A percentile compares a stretch with the other conserved stretches of the same genome.
phyloP scores from a whole-genome alignment of 2,888 invertebrate genomes.

The Drosophila hamatofila region DNA sequence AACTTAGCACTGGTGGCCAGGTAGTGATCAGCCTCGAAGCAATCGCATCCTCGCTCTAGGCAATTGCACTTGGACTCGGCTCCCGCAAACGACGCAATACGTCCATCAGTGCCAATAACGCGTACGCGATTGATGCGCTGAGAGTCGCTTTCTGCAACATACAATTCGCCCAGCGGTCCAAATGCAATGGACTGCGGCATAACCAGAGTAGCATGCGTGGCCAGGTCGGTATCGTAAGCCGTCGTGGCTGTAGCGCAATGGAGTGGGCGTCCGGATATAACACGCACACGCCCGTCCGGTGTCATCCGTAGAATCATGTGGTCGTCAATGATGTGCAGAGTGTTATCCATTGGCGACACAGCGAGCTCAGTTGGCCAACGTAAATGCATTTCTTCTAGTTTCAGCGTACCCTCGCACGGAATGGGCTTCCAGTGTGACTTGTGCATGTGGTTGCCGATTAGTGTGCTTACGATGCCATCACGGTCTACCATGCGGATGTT shows the following conservation, averaged over 20 bases:
- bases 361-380: slow-evolving; percentile 98
- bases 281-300: slow-evolving; percentile 95
- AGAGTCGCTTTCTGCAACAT: slow-evolving; percentile 97
- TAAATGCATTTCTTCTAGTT: slow-evolving; percentile 96
- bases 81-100: slow-evolving; percentile 96
- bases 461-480: slow-evolving; percentile 96
- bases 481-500: slow-evolving; percentile 97
- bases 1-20: slow-evolving; percentile 97
- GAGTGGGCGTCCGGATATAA: slow-evolving; percentile 96
- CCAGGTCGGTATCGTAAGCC: slow-evolving; percentile 93
- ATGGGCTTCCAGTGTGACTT: slow-evolving; percentile 97
- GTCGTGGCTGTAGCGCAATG: slow-evolving; percentile 95
- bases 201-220: slow-evolving; percentile 95
- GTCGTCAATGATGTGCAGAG: slow-evolving; percentile 97
- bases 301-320: slow-evolving; percentile 97
- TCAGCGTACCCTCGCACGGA: slow-evolving; percentile 95
- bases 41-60: slow-evolving; percentile 95
- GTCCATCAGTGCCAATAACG: slow-evolving; percentile 96
- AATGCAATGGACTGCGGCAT: slow-evolving; percentile 98
- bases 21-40: slow-evolving; percentile 96
- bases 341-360: slow-evolving; percentile 97
- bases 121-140: slow-evolving; percentile 96
- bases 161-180: slow-evolving; percentile 95
- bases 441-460: slow-evolving; percentile 97
- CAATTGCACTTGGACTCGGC: slow-evolving; percentile 98